Evolutionary conservation across 2,113 vertebrate genomes (phyloP).

Genomic region (Acanthochromis polyacanthus): DNA sequence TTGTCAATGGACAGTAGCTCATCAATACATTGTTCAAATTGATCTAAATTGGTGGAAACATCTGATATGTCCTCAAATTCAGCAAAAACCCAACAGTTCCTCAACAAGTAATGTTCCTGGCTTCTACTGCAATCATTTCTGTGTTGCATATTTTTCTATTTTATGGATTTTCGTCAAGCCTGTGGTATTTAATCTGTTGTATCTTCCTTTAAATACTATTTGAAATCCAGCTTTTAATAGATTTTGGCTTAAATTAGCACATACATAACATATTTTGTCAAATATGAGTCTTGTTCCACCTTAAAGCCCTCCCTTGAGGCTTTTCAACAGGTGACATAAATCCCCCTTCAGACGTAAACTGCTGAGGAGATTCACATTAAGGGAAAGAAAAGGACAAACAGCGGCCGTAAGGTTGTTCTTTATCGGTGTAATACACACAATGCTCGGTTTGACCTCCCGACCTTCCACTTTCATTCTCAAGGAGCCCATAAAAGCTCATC

Average conservation of each 20-base stretch:
- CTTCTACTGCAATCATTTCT: neutral
- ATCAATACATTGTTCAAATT: no score
- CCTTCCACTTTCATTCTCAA: slow-evolving; percentile 30
- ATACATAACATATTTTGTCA: neutral
- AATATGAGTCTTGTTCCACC: neutral
- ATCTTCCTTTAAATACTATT: neutral
- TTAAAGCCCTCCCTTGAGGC: neutral
- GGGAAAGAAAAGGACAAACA: slow-evolving; percentile 7
- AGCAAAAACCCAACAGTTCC: neutral
- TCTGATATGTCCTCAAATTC: no score
- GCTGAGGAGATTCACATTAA: slow-evolving; percentile 1
- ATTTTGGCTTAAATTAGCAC: neutral
- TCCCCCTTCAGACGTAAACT: neutral
- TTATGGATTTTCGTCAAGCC: neutral
- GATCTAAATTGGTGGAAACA: no score
- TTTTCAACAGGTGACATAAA: neutral
- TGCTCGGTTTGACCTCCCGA: slow-evolving; percentile 9
- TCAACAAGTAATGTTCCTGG: slow-evolving; percentile 3
- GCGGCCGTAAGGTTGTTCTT: slow-evolving; percentile 5
- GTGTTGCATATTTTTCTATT: slow-evolving; percentile 7
- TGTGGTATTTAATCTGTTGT: neutral
- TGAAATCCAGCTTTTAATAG: neutral
- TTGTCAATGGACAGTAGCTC: no score
- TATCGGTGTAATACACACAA: slow-evolving; percentile 20
- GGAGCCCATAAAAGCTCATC: slow-evolving; percentile 52